phyloP scores from a whole-genome alignment of 2,113 vertebrate species.

The Rostratula benghalensis region DNA sequence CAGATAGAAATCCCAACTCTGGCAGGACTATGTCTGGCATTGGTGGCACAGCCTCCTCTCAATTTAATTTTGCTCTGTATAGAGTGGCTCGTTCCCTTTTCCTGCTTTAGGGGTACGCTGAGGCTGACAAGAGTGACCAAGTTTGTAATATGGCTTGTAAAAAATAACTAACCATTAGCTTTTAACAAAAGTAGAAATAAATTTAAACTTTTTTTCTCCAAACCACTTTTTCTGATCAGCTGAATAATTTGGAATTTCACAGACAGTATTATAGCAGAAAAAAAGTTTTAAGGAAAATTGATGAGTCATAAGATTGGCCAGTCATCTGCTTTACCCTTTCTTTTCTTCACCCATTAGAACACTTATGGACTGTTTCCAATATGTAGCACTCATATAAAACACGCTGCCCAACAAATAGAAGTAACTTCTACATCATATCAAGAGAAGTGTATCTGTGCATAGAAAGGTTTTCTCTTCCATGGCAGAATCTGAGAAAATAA shows the following conservation, averaged over 20 bases:
- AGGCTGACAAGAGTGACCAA: not conserved
- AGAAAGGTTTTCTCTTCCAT: not conserved
- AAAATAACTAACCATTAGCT: not conserved
- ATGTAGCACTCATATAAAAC: not conserved
- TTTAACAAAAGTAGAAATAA: not conserved
- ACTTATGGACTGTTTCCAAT: not conserved
- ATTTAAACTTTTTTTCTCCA: not conserved
- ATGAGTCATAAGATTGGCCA: not conserved
- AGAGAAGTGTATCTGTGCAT: not conserved
- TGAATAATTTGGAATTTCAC: not conserved
- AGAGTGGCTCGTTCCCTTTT: not conserved
- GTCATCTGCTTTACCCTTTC: not conserved
- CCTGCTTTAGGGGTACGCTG: not conserved
- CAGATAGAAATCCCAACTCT: not conserved
- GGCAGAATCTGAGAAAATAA: not conserved
- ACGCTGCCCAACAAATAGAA: rapidly evolving
- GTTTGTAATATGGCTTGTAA: not conserved
- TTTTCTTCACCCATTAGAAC: not conserved
- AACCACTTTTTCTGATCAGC: not conserved
- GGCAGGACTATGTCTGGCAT: not conserved
- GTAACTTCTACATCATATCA: not conserved
- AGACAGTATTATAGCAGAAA: not conserved
- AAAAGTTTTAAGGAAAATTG: not conserved
- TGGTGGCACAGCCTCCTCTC: not conserved
- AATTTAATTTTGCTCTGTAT: not conserved